These are phyloP conservation scores for Pelobates cultripes DNA, from an alignment of 2,797 vertebrate species.

Conservation along the genomic window DNA sequence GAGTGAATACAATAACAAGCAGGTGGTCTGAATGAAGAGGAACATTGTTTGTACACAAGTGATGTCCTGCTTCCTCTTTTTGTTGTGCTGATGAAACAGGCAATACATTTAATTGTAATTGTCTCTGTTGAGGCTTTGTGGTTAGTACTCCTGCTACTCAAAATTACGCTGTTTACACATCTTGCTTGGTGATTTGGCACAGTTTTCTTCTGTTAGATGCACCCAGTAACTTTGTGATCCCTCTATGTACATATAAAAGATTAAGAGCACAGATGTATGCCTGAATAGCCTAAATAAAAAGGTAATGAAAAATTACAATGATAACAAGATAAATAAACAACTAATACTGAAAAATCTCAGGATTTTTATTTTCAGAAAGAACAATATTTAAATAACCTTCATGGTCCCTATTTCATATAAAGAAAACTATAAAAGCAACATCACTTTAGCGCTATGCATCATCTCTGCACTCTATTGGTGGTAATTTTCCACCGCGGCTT, in stretches of 20 bases:
- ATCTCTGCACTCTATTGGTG: too few relatives aligned
- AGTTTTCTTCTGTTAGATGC: constrained; percentile 45
- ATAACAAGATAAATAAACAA: constrained; percentile 35
- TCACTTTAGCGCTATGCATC: too few relatives aligned
- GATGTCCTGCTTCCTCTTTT: constrained; percentile 56
- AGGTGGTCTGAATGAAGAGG: constrained; percentile 49
- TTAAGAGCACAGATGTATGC: constrained; percentile 20
- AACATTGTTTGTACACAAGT: constrained; percentile 53
- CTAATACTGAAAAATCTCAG: neutral
- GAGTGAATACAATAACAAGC: constrained; percentile 40
- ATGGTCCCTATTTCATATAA: too few relatives aligned
- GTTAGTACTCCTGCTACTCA: constrained; percentile 46
- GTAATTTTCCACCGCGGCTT: too few relatives aligned
- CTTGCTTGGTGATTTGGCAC: constrained; percentile 43
- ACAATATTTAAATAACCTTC: too few relatives aligned
- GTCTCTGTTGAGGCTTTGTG: constrained; percentile 55
- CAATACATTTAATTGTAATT: constrained; percentile 56
- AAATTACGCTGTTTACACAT: constrained; percentile 56
- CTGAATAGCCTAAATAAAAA: constrained; percentile 28
- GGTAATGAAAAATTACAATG: constrained; percentile 25
- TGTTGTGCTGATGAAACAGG: constrained; percentile 50
- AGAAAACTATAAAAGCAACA: too few relatives aligned
- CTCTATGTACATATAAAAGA: constrained; percentile 29
- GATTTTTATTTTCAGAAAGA: too few relatives aligned
- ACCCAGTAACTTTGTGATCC: constrained; percentile 46